These are phyloP conservation scores for Lutjanus erythropterus DNA, from an alignment of 2,113 vertebrate species.

Conservation along the genomic window DNA sequence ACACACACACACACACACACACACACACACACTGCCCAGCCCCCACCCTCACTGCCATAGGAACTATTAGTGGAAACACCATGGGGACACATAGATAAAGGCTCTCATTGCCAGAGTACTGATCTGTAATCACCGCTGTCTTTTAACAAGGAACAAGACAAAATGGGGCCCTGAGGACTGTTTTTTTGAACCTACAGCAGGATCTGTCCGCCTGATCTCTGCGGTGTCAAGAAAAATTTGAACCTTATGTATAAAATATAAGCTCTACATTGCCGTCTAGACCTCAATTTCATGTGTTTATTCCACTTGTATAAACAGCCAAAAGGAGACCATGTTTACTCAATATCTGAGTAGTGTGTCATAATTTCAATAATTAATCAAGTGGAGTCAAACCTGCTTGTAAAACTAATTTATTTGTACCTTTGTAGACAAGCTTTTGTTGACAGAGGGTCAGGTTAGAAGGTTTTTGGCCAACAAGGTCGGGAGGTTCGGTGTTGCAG, in stretches of 20 bases:
- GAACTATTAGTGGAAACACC: conserved; percentile 37
- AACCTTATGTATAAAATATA: conserved; percentile 4
- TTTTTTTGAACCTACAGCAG: conserved; percentile 33
- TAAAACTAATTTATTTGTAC: background rate
- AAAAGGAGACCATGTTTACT: background rate
- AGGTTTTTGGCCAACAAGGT: conserved; percentile 25
- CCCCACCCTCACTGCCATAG: background rate
- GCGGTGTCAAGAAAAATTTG: background rate
- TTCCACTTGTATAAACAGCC: background rate
- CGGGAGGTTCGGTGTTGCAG: conserved; percentile 27
- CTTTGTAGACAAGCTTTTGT: background rate
- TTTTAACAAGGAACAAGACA: conserved; percentile 49
- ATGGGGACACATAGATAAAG: conserved; percentile 52
- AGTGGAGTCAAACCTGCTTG: background rate
- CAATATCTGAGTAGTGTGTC: background rate
- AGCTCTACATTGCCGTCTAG: conserved; percentile 18
- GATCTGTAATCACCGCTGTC: conserved; percentile 61
- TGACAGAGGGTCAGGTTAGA: background rate
- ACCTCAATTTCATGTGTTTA: background rate
- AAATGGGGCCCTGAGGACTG: conserved; percentile 47
- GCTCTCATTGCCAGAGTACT: conserved; percentile 39
- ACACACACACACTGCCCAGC: background rate
- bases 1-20: conserved; percentile 3
- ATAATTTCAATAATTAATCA: background rate
- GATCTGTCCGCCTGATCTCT: conserved; percentile 30